phyloP scores from a whole-genome alignment of 2,113 vertebrate genomes.

The Girardinichthys multiradiatus region DNA sequence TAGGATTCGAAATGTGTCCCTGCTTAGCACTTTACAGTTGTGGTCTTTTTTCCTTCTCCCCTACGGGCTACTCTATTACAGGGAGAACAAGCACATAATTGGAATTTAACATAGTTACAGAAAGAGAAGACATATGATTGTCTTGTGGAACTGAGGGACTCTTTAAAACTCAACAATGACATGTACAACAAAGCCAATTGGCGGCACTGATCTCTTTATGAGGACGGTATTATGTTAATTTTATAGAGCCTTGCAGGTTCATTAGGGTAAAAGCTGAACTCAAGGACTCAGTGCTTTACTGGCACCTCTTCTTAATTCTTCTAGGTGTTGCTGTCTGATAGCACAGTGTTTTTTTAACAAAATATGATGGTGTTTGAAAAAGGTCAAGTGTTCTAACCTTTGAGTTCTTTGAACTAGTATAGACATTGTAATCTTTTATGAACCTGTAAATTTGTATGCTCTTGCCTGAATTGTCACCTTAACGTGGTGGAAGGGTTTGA shows the following conservation, averaged over 20 bases:
- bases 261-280: neutral
- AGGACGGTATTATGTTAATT: neutral
- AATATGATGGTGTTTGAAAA: conserved; percentile 56
- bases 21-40: conserved; percentile 11
- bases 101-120: conserved; percentile 59
- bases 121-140: conserved; percentile 36
- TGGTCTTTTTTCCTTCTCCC: conserved; percentile 32
- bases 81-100: conserved; percentile 65
- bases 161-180: conserved; percentile 3
- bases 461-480: no score
- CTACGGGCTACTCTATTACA: conserved; percentile 54
- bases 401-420: neutral
- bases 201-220: conserved; percentile 17
- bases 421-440: neutral
- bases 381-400: conserved; percentile 67
- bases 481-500: no score
- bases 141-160: conserved; percentile 16
- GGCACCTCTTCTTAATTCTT: conserved; percentile 4
- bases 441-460: neutral
- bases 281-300: conserved; percentile 1
- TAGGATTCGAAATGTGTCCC: conserved; percentile 21
- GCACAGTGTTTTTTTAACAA: conserved; percentile 26
- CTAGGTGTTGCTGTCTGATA: conserved; percentile 42
- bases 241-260: neutral
- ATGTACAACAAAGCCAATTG: conserved; percentile 4